Evolutionary conservation across 2,888 invertebrate genomes (phyloP), one percentile per base, ranked within the genome.

Genomic region (Philopedon plagiatum): DNA sequence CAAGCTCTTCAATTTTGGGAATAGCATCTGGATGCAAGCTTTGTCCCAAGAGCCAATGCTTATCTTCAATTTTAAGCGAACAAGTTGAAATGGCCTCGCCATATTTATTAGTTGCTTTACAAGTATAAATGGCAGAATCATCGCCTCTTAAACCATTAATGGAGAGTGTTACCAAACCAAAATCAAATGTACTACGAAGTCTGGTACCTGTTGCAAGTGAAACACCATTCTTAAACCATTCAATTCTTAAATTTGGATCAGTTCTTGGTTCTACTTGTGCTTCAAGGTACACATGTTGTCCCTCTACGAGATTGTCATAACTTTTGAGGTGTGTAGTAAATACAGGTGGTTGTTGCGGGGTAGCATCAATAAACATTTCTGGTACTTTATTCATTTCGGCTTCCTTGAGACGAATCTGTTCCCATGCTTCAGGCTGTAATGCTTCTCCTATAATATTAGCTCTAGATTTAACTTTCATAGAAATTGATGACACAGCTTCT

Each of bases 51-150:
- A 97, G 86, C 94, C 96, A 96, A 80, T 95, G 95, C 44, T 92
- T 91, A 83, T 95, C 96, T 87, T 93, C 94, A 81, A 96, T 93
- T 85, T 96, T 96, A 57, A 97, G 89, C 2, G 94, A 93, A 76
- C 96, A 93, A 0, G 96, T 96, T 1, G 97, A 97, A 15, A 96
- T 95, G 65, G 97, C 98, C 88, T 98, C 96, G 46, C 99, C 99
- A 69, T 94, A 90, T 75, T 94, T 89, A 84, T 99, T 99, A 9
- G 93, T 94, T 0, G 97, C 98, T 85, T 94, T 94, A 87, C 98
- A 98, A 1, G 96, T 96, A 83, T 98, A 99, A 79, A 97, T 93
- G 5, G 97, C 98, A 1, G 96, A 96, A 86, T 99, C 98, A 80
- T 97, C 96, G 57, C 91, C 90, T 79, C 97, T 90, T 46, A 97